These are phyloP conservation scores for Oeneis ivallda DNA, from an alignment of 2,888 invertebrate genomes.

Conservation along the genomic window DNA sequence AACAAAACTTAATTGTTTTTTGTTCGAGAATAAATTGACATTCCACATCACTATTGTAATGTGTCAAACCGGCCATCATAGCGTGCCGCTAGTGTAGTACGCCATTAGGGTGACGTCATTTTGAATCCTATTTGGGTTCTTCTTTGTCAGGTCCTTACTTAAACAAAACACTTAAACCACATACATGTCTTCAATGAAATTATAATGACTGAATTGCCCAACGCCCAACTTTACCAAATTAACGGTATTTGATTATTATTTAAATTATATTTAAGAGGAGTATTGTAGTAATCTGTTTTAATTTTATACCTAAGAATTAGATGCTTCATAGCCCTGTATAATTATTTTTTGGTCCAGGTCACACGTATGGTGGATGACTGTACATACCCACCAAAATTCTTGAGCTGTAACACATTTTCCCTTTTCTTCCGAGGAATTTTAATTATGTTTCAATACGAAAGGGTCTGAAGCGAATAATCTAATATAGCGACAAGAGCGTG, in stretches of 20 bases:
- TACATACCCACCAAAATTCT: conserved; percentile 11
- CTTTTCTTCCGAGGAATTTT: conserved; percentile 26
- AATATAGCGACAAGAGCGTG: background rate
- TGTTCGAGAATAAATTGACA: too few species aligned
- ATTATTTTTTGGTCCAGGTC: background rate
- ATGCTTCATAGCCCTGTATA: too few species aligned
- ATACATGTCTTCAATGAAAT: background rate
- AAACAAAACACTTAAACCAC: background rate
- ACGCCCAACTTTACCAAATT: too few species aligned
- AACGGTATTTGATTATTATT: too few species aligned
- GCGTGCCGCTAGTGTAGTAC: too few species aligned
- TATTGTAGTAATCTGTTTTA: too few species aligned
- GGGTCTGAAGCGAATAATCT: conserved; percentile 17
- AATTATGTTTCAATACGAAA: conserved; percentile 25
- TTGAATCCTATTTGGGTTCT: conserved; percentile 11
- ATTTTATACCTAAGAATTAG: too few species aligned
- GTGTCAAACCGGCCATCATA: too few species aligned
- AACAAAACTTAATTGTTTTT: too few species aligned
- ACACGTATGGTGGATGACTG: background rate
- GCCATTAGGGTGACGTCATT: conserved; percentile 26
- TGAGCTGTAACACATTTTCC: conserved; percentile 15
- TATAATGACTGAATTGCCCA: too few species aligned
- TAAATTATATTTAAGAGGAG: too few species aligned
- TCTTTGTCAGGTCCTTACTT: background rate
- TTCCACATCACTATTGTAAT: too few species aligned